These are phyloP conservation scores for Hirundichthys speculiger DNA, from an alignment of 2,113 vertebrate species.

Conservation along the genomic window DNA sequence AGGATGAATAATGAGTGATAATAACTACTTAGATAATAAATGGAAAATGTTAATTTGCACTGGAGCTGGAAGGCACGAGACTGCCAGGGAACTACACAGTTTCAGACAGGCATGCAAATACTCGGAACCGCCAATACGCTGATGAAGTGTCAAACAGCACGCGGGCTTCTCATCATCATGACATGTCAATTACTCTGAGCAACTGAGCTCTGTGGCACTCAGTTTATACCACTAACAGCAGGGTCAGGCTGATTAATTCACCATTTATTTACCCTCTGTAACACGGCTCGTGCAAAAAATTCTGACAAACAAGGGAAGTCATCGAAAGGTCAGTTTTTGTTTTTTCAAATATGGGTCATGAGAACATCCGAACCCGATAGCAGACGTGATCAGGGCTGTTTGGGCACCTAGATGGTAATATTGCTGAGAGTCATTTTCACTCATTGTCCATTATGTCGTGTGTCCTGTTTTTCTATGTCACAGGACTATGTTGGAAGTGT, in stretches of 20 bases:
- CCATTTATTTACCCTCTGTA: constrained; percentile 52
- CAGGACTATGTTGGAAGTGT: neutral
- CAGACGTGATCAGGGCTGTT: neutral
- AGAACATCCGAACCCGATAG: constrained; percentile 3
- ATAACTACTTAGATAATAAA: constrained; percentile 59
- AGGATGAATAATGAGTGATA: constrained; percentile 60
- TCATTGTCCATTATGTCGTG: constrained; percentile 26
- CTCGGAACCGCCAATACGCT: constrained; percentile 72
- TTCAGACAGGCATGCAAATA: constrained; percentile 50
- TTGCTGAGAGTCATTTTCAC: constrained; percentile 2
- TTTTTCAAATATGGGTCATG: constrained; percentile 15
- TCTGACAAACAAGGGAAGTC: constrained; percentile 13
- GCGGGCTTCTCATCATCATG: constrained; percentile 62
- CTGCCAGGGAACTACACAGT: constrained; percentile 59
- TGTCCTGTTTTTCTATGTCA: constrained; percentile 10
- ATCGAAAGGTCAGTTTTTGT: constrained; percentile 14
- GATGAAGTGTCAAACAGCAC: constrained; percentile 66
- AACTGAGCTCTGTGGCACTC: constrained; percentile 66
- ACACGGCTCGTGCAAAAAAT: constrained; percentile 15
- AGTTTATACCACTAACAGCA: constrained; percentile 84
- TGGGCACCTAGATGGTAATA: neutral
- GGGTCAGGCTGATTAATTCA: constrained; percentile 69
- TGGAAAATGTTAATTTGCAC: constrained; percentile 55
- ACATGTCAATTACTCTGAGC: constrained; percentile 62
- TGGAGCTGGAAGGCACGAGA: constrained; percentile 33